These are phyloP conservation scores for Panthera leo DNA, from an alignment of 2,113 vertebrate genomes.

Conservation along the genomic window DNA sequence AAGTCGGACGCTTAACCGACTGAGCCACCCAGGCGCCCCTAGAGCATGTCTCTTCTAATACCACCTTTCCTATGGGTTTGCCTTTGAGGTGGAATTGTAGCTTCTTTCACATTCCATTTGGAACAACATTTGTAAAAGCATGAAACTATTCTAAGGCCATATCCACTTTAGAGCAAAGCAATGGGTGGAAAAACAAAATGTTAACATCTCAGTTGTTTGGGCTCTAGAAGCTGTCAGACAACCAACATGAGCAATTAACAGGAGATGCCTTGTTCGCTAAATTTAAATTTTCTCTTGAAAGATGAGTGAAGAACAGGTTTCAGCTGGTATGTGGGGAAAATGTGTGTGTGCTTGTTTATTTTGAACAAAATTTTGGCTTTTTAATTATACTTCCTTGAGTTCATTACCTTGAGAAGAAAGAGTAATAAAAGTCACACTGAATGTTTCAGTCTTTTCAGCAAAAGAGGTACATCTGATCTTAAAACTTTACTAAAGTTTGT, in stretches of 20 bases:
- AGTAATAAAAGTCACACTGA: not conserved
- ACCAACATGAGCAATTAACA: not conserved
- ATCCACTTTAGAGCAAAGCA: not conserved
- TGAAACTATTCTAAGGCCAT: not conserved
- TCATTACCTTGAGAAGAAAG: not conserved
- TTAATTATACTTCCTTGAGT: not conserved
- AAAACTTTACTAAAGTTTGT: not conserved
- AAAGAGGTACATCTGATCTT: not conserved
- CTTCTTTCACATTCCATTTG: not conserved
- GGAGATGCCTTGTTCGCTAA: not conserved
- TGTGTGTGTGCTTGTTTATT: not conserved
- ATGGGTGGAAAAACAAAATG: not conserved
- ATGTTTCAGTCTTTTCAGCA: not conserved
- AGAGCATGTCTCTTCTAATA: not conserved
- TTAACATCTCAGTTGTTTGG: not conserved
- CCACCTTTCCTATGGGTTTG: not conserved
- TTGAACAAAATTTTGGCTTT: constrained; percentile 33
- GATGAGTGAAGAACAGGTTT: not conserved
- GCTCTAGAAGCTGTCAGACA: not conserved
- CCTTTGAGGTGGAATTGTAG: not conserved
- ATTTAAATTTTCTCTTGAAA: not conserved
- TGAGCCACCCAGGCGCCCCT: too few species aligned
- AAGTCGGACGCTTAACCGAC: too few species aligned
- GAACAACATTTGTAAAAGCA: not conserved
- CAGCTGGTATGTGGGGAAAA: not conserved